Conservation (phyloP, 2,797 vertebrate genomes). For the Helicolenus hilgendorfi region DNA sequence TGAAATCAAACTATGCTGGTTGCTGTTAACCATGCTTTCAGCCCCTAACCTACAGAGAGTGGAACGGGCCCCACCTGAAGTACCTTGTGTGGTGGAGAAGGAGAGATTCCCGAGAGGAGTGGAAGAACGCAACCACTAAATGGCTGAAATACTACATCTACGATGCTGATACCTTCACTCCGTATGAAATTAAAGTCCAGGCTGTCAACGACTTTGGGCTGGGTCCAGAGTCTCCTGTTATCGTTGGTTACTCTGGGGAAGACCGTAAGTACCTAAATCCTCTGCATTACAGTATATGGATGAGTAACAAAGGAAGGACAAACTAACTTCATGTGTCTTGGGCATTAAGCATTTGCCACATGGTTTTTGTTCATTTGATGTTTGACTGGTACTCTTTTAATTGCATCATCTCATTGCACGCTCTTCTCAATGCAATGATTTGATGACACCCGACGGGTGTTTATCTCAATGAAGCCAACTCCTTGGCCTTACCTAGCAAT, state of each 20-base stretch:
- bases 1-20: background rate
- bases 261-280: constrained; percentile 93
- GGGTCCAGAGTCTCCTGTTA: constrained; percentile 93
- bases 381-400: background rate
- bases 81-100: constrained; percentile 97
- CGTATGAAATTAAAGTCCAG: constrained; percentile 97
- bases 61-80: constrained; percentile 95
- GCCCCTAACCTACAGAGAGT: constrained; percentile 92
- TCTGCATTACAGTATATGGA: background rate
- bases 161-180: constrained; percentile 96
- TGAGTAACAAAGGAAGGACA: background rate
- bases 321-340: background rate
- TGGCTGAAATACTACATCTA: constrained; percentile 93
- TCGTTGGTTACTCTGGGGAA: constrained; percentile 97
- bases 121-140: constrained; percentile 96
- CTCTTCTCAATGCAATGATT: background rate
- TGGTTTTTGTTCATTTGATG: background rate
- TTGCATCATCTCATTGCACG: background rate
- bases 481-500: background rate
- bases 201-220: constrained; percentile 96
- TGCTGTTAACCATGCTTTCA: constrained; percentile 42
- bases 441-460: background rate
- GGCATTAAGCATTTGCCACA: background rate
- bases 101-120: constrained; percentile 94
- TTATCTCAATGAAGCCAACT: background rate